A percentile compares a stretch with the other conserved stretches of the same genome.
These are phyloP conservation scores for Pitangus sulphuratus DNA, from an alignment of 2,797 vertebrate genomes.

Conservation along the genomic window DNA sequence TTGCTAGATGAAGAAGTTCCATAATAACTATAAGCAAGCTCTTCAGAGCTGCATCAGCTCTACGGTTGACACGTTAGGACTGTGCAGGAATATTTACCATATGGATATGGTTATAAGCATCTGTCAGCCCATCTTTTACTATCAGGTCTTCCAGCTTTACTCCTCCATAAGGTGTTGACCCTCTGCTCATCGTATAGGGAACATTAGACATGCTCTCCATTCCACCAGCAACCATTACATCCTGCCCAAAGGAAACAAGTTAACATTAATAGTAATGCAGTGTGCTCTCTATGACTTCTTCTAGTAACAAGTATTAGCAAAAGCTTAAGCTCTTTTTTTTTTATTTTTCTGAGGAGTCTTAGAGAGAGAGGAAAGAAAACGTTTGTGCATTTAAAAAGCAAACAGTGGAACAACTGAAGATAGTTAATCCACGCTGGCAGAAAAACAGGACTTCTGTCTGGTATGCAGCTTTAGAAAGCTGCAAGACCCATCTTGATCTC, in stretches of 20 bases:
- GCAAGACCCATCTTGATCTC: background rate
- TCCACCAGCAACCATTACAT: conserved; percentile 98
- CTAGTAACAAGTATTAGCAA: background rate
- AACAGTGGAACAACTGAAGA: background rate
- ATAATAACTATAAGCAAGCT: background rate
- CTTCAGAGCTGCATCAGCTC: background rate
- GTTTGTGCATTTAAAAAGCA: background rate
- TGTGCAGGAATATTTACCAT: conserved; percentile 82
- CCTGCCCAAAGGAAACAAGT: conserved; percentile 75
- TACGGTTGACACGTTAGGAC: background rate
- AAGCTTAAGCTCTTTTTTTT: background rate
- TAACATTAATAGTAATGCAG: background rate
- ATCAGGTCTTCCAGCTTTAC: conserved; percentile 93
- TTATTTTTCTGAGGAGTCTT: background rate
- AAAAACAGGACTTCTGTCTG: background rate
- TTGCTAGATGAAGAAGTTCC: background rate
- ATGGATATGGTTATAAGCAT: conserved; percentile 97
- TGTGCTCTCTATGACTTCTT: background rate
- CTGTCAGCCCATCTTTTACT: conserved; percentile 96
- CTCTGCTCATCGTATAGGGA: conserved; percentile 92
- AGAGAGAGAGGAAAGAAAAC: background rate
- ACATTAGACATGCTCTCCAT: conserved; percentile 99
- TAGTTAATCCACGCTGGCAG: background rate
- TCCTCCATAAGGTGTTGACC: conserved; percentile 89
- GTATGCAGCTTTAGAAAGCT: background rate